Percentiles rank a stretch among this genome's conserved stretches.
These are phyloP conservation scores for Percina caprodes DNA, from an alignment of 2,113 vertebrate species.

Conservation along the genomic window DNA sequence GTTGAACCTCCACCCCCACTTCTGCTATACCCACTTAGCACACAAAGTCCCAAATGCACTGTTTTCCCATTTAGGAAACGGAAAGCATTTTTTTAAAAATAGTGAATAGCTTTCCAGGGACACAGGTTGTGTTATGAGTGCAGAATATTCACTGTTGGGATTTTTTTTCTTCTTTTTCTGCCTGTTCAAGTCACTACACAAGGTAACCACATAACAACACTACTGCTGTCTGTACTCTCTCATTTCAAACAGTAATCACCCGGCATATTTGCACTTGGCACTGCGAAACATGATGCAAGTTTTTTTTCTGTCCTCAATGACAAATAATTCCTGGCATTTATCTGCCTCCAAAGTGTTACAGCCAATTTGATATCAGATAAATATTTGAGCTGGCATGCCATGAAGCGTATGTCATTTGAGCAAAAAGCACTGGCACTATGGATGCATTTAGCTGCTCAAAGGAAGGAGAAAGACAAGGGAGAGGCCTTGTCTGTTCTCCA, in stretches of 20 bases:
- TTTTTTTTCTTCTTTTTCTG: slow-evolving; percentile 35
- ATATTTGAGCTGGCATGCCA: slow-evolving; percentile 89
- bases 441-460: slow-evolving; percentile 87
- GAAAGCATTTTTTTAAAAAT: slow-evolving; percentile 61
- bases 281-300: slow-evolving; percentile 51
- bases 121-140: slow-evolving; percentile 48
- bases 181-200: slow-evolving; percentile 37
- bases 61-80: slow-evolving; percentile 62
- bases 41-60: slow-evolving; percentile 51
- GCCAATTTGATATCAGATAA: slow-evolving; percentile 86
- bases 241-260: slow-evolving; percentile 67
- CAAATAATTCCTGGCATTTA: slow-evolving; percentile 72
- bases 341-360: slow-evolving; percentile 77
- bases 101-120: slow-evolving; percentile 63
- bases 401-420: slow-evolving; percentile 85
- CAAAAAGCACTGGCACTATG: slow-evolving; percentile 79
- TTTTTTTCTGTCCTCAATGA: slow-evolving; percentile 69
- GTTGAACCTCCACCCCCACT: slow-evolving; percentile 39
- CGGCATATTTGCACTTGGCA: slow-evolving; percentile 71
- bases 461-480: slow-evolving; percentile 74
- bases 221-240: slow-evolving; percentile 55
- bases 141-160: slow-evolving; percentile 59
- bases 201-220: slow-evolving; percentile 54
- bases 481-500: slow-evolving; percentile 82
- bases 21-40: slow-evolving; percentile 45